Conservation (phyloP, 2,797 vertebrate species). For the Dallia pectoralis region DNA sequence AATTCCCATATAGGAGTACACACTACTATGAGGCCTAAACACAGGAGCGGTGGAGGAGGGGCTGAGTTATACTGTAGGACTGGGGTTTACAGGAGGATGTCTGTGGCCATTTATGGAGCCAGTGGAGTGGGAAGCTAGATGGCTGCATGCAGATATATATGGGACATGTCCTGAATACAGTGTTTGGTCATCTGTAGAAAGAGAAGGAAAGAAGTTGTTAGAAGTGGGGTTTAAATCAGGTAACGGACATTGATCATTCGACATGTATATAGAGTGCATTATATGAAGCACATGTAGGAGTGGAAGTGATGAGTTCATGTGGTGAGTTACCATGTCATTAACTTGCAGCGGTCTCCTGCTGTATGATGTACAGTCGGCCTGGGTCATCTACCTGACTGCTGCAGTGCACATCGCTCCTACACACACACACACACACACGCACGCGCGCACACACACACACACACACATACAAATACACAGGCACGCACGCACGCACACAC, state of each 20-base stretch:
- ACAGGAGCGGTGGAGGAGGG: conserved; percentile 31
- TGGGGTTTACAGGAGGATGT: conserved; percentile 40
- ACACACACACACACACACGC: conserved; percentile 16
- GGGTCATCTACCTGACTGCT: conserved; percentile 85
- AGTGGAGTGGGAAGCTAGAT: conserved; percentile 39
- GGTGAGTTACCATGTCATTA: conserved; percentile 71
- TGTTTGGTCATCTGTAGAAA: conserved; percentile 62
- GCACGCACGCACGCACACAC: neutral
- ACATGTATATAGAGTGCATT: neutral
- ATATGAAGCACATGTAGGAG: neutral
- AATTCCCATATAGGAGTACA: conserved; percentile 65
- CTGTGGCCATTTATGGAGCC: neutral
- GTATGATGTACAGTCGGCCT: conserved; percentile 83
- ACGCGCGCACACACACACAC: neutral
- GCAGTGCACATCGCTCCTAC: conserved; percentile 86
- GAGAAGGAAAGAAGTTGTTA: neutral
- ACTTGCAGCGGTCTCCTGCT: conserved; percentile 90
- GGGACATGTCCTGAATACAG: conserved; percentile 52
- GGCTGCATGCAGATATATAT: conserved; percentile 70
- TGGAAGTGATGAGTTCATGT: neutral
- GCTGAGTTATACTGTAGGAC: conserved; percentile 5
- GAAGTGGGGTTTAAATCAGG: neutral
- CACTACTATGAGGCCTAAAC: conserved; percentile 51
- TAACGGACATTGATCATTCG: neutral
- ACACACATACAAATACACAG: neutral